A percentile compares a stretch with the other conserved stretches of the same genome.
phyloP scores from a whole-genome alignment of 2,888 invertebrate species.

The Apoda limacodes region DNA sequence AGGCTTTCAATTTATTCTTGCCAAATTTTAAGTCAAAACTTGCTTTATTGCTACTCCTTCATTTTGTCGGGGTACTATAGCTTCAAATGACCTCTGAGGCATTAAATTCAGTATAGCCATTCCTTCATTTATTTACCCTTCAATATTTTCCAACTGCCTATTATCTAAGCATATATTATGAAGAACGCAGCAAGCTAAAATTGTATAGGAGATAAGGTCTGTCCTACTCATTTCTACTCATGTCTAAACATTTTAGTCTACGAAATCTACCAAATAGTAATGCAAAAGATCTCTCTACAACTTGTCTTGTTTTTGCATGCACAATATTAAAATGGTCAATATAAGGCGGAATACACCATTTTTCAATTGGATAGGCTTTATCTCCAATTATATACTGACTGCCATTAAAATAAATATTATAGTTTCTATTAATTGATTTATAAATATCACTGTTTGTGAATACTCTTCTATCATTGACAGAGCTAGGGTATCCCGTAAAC shows the following conservation, averaged over 20 bases:
- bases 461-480: neutral
- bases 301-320: neutral
- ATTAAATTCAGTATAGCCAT: neutral
- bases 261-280: constrained; percentile 1
- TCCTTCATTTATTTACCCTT: neutral
- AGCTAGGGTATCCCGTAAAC: neutral
- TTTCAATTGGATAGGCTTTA: neutral
- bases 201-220: neutral
- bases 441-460: neutral
- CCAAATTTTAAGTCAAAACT: no score
- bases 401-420: no score
- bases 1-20: no score
- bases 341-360: neutral
- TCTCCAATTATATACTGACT: neutral
- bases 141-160: no score
- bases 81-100: neutral
- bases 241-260: neutral
- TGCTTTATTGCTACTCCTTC: neutral
- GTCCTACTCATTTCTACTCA: no score
- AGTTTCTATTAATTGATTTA: neutral
- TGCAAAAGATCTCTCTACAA: neutral
- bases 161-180: constrained; percentile 2
- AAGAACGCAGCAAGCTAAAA: constrained; percentile 1
- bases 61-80: neutral
- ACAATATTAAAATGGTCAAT: neutral